These are phyloP conservation scores for Lepidochitona cinerea DNA, from an alignment of 2,888 invertebrate species.

Conservation along the genomic window DNA sequence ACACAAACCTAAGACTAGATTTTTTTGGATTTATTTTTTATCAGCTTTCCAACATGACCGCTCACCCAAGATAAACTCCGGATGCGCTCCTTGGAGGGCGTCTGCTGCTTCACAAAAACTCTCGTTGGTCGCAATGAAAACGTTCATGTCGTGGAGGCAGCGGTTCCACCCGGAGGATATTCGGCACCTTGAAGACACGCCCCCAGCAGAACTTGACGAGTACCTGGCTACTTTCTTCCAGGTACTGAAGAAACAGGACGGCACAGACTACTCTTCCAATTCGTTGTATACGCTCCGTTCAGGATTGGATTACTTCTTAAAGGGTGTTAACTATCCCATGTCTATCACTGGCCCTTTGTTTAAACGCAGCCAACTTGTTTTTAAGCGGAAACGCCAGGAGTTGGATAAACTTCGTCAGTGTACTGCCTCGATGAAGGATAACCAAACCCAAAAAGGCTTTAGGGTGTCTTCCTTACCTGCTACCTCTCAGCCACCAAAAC, in stretches of 20 bases:
- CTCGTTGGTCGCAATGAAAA: neutral
- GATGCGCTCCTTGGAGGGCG: neutral
- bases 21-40: no score
- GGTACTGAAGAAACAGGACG: neutral
- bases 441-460: no score
- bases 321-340: neutral
- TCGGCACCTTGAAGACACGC: neutral
- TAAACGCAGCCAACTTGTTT: neutral
- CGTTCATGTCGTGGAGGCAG: neutral
- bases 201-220: neutral
- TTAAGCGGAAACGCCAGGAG: neutral
- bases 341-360: neutral
- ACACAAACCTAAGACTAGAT: no score
- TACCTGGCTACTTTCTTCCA: neutral
- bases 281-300: neutral
- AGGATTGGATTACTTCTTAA: neutral
- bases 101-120: neutral
- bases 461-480: no score
- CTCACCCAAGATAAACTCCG: no score
- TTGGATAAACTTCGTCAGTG: neutral
- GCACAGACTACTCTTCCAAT: neutral
- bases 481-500: no score
- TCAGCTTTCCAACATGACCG: no score
- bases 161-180: neutral
- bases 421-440: no score